Evolutionary conservation across 2,797 vertebrate genomes (phyloP).

Genomic region (Falco novaeseelandiae): DNA sequence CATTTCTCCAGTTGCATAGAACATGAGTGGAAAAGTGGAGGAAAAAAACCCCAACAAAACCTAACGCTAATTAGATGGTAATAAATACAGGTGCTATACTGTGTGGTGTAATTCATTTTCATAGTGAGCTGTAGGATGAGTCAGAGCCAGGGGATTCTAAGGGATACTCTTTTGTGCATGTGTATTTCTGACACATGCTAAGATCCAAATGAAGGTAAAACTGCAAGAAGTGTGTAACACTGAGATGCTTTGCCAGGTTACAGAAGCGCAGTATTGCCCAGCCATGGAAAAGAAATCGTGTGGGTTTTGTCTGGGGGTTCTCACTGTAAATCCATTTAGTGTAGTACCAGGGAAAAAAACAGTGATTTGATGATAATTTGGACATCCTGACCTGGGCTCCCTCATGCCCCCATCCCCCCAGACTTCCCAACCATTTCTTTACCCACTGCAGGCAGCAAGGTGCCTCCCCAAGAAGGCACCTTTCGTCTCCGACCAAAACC

Average conservation of each 20-base stretch:
- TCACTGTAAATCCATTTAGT: not conserved
- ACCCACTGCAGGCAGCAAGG: not conserved
- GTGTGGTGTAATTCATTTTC: conserved; percentile 37
- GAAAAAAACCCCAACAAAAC: not conserved
- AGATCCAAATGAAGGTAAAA: conserved; percentile 6
- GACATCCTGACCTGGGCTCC: not conserved
- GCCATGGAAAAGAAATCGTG: not conserved
- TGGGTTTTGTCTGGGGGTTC: not conserved
- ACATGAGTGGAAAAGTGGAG: conserved; percentile 34
- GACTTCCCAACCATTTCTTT: not conserved
- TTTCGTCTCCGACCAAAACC: not conserved
- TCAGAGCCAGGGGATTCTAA: not conserved
- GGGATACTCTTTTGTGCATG: not conserved
- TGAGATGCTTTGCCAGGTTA: not conserved
- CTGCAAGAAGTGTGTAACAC: not conserved
- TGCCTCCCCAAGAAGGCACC: not conserved
- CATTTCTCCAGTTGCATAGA: conserved; percentile 66
- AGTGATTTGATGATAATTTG: not conserved
- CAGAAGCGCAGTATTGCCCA: not conserved
- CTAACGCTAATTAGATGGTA: conserved; percentile 69
- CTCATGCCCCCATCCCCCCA: not conserved
- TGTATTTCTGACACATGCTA: not conserved
- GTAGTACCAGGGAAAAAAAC: not conserved
- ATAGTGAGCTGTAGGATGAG: conserved; percentile 13
- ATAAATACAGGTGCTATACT: conserved; percentile 65